Percentiles rank a stretch among this genome's conserved stretches.
Conservation (phyloP, 1,140 invertebrate genomes). For the Steinernema feltiae region DNA sequence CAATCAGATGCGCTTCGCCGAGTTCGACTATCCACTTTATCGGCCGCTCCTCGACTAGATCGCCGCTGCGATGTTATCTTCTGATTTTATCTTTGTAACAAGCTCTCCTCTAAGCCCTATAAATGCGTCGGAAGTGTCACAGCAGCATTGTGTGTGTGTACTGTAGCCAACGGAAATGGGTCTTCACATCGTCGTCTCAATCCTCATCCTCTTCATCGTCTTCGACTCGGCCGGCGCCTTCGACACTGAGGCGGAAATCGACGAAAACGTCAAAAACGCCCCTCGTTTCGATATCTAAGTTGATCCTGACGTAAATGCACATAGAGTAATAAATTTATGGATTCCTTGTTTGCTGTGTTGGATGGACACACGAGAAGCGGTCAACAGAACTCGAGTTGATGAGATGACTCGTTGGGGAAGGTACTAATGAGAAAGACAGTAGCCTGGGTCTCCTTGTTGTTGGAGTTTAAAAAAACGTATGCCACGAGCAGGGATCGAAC, state of each 20-base stretch:
- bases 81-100: background rate
- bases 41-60: background rate
- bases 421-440: too few relatives aligned
- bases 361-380: too few relatives aligned
- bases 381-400: too few relatives aligned
- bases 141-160: background rate
- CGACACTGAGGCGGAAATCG: background rate
- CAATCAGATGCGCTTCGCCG: background rate
- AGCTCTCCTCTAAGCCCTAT: background rate
- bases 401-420: too few relatives aligned
- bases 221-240: background rate
- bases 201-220: background rate
- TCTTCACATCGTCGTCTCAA: background rate
- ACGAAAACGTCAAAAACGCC: background rate
- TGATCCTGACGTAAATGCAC: background rate
- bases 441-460: too few relatives aligned
- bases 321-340: too few relatives aligned
- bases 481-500: conserved; percentile 27
- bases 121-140: background rate
- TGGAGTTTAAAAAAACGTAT: background rate
- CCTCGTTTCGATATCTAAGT: background rate
- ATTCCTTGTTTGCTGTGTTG: too few relatives aligned
- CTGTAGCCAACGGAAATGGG: background rate
- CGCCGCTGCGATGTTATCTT: background rate
- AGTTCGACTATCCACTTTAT: conserved; percentile 7